Base-by-base conservation (phyloP, 2,113 vertebrate species). In the Pongo abelii region DNA sequence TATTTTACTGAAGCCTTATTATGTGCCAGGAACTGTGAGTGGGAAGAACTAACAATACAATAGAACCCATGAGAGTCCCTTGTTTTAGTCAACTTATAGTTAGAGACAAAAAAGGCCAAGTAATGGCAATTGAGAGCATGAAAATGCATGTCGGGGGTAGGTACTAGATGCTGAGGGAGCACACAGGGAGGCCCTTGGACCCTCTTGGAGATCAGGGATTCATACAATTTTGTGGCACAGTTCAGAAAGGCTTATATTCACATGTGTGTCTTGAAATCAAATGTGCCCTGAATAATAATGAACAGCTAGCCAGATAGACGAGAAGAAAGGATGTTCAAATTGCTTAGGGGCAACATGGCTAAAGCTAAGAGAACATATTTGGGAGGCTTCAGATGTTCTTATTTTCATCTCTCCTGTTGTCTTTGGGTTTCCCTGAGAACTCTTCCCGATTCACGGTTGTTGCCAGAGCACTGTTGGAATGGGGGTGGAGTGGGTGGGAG, bases 151-250 rank as follows among this genome's bases (percentile, higher is more conserved):
- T 35, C 50, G 40, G 2, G 2, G 50, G 3, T 6, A 10, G 5
- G 16, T 16, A 23, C n/a, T 0, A 23, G 18, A 11, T 0, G 1
- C 30, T 5, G 38, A 27, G 17, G 48, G 23, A 70, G 3, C 18
- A 23, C n/a, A n/a, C 0, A 20, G 12, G 22, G 38, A 77, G 22
- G 6, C 6, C 8, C 1, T 22, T 22, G 7, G 20, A 9, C 18
- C 35, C 35, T 23, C 43, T 32, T 70, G 64, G 43, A 8, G 40
- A 74, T 16, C 0, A 38, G 67, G 10, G 17, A 14, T 27, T 32
- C 27, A 25, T 52, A 5, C 18, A 14, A 8, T n/a, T 52, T 48
- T 84, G 50, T 11, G 25, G 57, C 12, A 30, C 35, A 1, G 43
- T 22, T 83, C 5, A 4, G 69, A 52, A 91, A 55, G 12, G 6